Evolutionary conservation across 2,113 vertebrate species (phyloP).

Genomic region (Myotis lucifugus): DNA sequence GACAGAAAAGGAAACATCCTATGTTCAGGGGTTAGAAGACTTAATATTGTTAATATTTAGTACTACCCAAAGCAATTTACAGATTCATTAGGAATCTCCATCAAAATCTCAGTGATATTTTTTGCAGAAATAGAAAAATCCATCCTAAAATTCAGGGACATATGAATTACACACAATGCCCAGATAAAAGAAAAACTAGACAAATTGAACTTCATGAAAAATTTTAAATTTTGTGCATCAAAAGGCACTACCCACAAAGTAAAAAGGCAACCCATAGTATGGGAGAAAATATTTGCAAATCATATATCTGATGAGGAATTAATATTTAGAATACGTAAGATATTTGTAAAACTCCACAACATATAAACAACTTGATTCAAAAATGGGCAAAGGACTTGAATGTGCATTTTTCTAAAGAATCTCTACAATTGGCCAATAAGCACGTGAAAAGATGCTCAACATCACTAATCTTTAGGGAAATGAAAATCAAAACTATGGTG

Average conservation of each 20-base stretch:
- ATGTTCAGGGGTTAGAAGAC: neutral
- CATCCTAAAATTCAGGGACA: neutral
- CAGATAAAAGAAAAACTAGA: neutral
- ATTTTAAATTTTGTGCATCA: neutral
- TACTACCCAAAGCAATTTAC: neutral
- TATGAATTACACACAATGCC: neutral
- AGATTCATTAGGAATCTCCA: neutral
- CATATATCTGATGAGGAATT: neutral
- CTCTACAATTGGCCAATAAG: neutral
- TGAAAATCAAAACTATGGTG: neutral
- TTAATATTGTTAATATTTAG: neutral
- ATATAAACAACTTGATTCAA: neutral
- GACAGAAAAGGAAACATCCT: neutral
- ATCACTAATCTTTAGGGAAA: neutral
- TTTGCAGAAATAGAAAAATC: neutral
- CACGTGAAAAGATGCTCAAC: neutral
- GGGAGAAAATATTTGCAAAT: neutral
- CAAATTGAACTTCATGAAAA: neutral
- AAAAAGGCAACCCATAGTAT: neutral
- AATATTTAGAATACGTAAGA: neutral
- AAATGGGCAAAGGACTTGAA: neutral
- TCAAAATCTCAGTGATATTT: neutral
- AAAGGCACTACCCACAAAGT: neutral
- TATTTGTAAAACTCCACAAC: neutral
- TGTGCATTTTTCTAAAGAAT: neutral